Conservation (phyloP, 1,140 invertebrate species). For the Limonius californicus region DNA sequence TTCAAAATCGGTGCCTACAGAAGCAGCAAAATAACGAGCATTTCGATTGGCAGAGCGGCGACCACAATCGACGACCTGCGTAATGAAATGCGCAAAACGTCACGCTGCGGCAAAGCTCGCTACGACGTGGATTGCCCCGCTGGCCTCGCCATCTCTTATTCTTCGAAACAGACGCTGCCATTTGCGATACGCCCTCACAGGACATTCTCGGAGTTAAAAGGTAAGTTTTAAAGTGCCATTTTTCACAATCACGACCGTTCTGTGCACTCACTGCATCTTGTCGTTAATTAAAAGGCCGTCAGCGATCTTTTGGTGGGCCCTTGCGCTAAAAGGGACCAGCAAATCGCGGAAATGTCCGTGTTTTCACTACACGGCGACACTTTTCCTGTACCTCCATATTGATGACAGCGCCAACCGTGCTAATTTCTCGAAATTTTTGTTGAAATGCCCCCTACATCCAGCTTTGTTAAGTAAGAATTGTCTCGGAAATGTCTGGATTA, state of each 20-base stretch:
- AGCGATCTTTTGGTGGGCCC: background rate
- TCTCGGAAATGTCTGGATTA: constrained; percentile 35
- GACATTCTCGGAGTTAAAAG: constrained; percentile 52
- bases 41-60: background rate
- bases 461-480: constrained; percentile 54
- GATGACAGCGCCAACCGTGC: constrained; percentile 68
- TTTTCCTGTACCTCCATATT: constrained; percentile 53
- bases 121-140: constrained; percentile 10
- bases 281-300: background rate
- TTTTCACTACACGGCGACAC: constrained; percentile 23
- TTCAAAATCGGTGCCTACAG: background rate
- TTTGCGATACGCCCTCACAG: constrained; percentile 55
- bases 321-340: constrained; percentile 23
- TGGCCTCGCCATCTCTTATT: constrained; percentile 48
- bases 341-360: constrained; percentile 15
- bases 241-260: background rate
- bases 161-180: constrained; percentile 41
- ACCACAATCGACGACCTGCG: background rate
- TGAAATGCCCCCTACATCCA: constrained; percentile 61
- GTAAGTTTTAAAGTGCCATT: constrained; percentile 26
- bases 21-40: background rate
- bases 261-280: background rate
- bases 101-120: background rate
- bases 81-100: constrained; percentile 1
- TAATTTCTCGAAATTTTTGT: constrained; percentile 66